phyloP scores from a whole-genome alignment of 2,113 vertebrate genomes.

The Hippocampus barbouri region DNA sequence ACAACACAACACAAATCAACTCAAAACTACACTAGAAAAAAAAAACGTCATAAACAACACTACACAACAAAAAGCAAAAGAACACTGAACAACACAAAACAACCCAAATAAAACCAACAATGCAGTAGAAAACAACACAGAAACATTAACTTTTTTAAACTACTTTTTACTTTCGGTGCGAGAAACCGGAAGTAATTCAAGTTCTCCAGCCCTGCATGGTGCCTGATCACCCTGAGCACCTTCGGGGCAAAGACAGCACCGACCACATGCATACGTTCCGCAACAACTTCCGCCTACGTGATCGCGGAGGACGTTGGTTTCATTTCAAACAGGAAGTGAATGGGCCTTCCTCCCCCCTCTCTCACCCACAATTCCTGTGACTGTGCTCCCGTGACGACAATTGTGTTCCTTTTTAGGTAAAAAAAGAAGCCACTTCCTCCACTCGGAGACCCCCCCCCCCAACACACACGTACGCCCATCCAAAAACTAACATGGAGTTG shows the following conservation, averaged over 20 bases:
- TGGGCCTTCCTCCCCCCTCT: background rate
- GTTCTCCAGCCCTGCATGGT: no score
- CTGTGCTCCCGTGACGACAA: background rate
- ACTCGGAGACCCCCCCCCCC: no score
- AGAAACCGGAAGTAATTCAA: no score
- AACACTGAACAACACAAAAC: background rate
- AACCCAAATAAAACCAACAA: background rate
- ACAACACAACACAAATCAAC: no score
- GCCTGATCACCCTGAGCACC: no score
- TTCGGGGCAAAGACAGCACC: background rate
- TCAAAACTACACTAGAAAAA: no score
- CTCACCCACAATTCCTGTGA: background rate
- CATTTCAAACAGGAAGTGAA: background rate
- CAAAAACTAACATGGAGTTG: background rate
- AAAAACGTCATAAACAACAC: no score
- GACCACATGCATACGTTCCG: background rate
- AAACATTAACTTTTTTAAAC: no score
- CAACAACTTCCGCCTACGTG: background rate
- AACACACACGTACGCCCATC: background rate
- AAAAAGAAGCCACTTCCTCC: background rate
- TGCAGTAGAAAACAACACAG: no score
- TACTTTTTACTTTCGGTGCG: no score
- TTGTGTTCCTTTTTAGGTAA: background rate
- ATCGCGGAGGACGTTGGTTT: background rate
- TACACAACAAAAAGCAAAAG: no score